Conservation (phyloP, 2,888 invertebrate genomes). For the Lapara coniferarum region DNA sequence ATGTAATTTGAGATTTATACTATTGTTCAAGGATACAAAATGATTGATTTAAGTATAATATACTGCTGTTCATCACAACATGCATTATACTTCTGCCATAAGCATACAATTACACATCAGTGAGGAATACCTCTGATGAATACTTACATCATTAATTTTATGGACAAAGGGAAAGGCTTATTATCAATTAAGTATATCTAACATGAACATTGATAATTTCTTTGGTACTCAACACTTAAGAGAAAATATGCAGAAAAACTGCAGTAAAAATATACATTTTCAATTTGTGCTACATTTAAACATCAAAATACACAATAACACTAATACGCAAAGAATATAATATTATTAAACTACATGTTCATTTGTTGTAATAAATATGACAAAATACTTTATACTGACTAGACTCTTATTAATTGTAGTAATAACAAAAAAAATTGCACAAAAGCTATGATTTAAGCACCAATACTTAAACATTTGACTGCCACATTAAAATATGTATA, state of each 20-base stretch:
- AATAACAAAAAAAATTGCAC: constrained; percentile 11
- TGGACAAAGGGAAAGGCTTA: constrained; percentile 21
- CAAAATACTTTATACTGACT: constrained; percentile 18
- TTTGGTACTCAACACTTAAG: constrained; percentile 21
- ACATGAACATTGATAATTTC: constrained; percentile 20
- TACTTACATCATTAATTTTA: background rate
- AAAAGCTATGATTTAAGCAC: constrained; percentile 28
- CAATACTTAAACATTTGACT: constrained; percentile 9
- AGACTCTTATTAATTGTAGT: background rate
- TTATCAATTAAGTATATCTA: constrained; percentile 16
- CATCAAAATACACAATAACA: constrained; percentile 18
- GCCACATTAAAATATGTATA: background rate
- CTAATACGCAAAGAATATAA: constrained; percentile 10
- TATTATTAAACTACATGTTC: background rate
- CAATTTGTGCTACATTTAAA: constrained; percentile 24
- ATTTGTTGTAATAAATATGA: constrained; percentile 10
- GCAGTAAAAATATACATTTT: constrained; percentile 33
- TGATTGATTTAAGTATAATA: background rate
- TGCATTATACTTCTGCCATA: no score
- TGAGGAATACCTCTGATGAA: background rate
- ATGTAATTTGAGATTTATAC: no score
- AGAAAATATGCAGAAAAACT: constrained; percentile 35
- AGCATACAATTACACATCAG: no score
- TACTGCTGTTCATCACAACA: no score
- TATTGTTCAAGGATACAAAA: no score